These are phyloP conservation scores for Epinotia demarniana DNA, from an alignment of 2,888 invertebrate genomes.

Conservation along the genomic window DNA sequence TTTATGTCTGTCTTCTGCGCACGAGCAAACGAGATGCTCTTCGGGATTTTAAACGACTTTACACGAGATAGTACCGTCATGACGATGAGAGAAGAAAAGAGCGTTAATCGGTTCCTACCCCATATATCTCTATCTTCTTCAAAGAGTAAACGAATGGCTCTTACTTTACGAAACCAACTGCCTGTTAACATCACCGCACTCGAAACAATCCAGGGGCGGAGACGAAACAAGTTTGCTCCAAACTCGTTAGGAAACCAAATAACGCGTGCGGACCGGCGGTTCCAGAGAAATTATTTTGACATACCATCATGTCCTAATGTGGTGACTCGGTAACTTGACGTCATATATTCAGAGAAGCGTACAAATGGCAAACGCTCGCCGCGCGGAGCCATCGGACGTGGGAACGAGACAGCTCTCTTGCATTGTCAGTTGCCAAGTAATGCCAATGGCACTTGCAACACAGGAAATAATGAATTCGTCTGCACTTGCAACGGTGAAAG, in stretches of 20 bases:
- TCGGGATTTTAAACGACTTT: too few species aligned
- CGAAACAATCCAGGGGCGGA: slow-evolving; percentile 23
- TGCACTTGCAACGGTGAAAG: too few species aligned
- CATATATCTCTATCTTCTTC: not conserved
- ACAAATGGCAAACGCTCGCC: not conserved
- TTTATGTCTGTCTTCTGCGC: too few species aligned
- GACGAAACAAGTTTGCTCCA: slow-evolving; percentile 33
- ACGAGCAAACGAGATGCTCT: too few species aligned
- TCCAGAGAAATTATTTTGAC: slow-evolving; percentile 32
- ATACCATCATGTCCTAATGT: slow-evolving; percentile 8
- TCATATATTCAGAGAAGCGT: not conserved
- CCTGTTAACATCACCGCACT: slow-evolving; percentile 27
- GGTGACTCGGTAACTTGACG: not conserved
- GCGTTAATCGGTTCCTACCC: not conserved
- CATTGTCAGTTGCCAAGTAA: too few species aligned
- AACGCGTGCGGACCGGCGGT: slow-evolving; percentile 27
- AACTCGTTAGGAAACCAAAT: slow-evolving; percentile 41
- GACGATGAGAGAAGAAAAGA: not conserved
- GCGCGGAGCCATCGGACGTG: too few species aligned
- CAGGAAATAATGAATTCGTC: too few species aligned
- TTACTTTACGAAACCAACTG: not conserved
- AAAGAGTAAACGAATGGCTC: not conserved
- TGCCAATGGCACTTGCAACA: too few species aligned
- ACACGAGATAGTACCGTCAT: too few species aligned
- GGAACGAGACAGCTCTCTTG: too few species aligned